Evolutionary conservation across 2,113 vertebrate genomes (phyloP).

Genomic region (Willisornis vidua): DNA sequence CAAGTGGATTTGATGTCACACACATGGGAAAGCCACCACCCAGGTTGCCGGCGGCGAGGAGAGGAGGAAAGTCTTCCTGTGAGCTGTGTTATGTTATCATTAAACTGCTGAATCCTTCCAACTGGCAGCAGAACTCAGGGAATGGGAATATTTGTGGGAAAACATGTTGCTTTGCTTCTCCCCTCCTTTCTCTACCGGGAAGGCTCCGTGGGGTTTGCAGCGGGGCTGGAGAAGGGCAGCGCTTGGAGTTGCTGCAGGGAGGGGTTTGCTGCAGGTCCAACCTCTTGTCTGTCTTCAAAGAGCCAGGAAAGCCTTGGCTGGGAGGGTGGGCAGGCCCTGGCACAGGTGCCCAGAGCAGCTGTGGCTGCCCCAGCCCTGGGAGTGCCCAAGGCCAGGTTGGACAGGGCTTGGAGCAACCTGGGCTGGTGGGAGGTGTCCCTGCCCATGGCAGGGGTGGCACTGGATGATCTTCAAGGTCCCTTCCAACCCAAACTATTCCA

Average conservation of each 20-base stretch:
- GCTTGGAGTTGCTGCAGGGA: rapidly evolving
- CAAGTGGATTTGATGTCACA: neutral
- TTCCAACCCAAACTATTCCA: neutral
- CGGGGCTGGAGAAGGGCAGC: neutral
- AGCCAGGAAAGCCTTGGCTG: rapidly evolving
- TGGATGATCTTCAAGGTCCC: neutral
- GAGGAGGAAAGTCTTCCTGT: neutral
- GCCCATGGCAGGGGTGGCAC: neutral
- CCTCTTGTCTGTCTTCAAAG: too few species aligned
- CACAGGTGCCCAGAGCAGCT: neutral
- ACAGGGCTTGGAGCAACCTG: rapidly evolving
- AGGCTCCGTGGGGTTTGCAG: rapidly evolving
- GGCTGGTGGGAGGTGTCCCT: neutral
- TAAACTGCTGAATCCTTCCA: neutral
- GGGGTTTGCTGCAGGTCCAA: neutral
- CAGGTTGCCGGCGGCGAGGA: neutral
- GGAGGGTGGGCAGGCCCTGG: neutral
- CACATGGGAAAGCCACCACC: neutral
- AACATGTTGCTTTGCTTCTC: neutral
- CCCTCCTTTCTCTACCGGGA: neutral
- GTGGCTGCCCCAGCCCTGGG: neutral
- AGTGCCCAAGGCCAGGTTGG: neutral
- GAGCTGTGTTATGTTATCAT: neutral
- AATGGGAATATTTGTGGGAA: neutral
- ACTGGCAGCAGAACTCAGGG: neutral